phyloP scores from a whole-genome alignment of 2,888 invertebrate genomes.

The Erannis defoliaria region DNA sequence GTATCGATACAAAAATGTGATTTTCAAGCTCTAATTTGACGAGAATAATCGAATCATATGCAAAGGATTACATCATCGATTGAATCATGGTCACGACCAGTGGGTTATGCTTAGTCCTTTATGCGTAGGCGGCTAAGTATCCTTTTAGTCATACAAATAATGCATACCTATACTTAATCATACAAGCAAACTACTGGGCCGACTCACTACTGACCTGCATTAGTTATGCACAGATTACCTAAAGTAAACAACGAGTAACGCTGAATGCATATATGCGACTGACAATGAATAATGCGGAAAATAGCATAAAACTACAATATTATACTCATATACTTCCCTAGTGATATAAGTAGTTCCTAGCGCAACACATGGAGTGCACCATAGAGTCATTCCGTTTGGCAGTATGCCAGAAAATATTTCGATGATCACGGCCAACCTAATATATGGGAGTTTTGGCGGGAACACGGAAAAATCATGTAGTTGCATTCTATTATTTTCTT shows the following conservation, averaged over 20 bases:
- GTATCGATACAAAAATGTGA: constrained; percentile 22
- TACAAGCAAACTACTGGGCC: constrained; percentile 43
- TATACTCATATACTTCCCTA: no score
- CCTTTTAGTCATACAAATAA: constrained; percentile 72
- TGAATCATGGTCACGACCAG: constrained; percentile 80
- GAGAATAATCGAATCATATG: constrained; percentile 78
- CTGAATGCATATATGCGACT: background rate
- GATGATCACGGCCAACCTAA: no score
- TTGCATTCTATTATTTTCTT: no score
- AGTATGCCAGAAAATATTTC: no score
- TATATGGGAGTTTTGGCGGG: no score
- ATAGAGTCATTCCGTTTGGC: no score
- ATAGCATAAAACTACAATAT: background rate
- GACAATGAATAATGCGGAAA: constrained; percentile 1
- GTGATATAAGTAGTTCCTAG: no score
- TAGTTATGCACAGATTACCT: constrained; percentile 2
- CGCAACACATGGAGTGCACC: no score
- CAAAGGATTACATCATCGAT: constrained; percentile 80
- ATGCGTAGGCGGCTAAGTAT: constrained; percentile 68
- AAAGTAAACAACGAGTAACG: constrained; percentile 15
- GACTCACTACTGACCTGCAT: constrained; percentile 73
- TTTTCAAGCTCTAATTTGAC: constrained; percentile 59
- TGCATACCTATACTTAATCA: constrained; percentile 46
- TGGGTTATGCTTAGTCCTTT: constrained; percentile 64
- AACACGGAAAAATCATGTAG: no score